phyloP scores from a whole-genome alignment of 2,113 vertebrate species.

The Archilochus colubris region DNA sequence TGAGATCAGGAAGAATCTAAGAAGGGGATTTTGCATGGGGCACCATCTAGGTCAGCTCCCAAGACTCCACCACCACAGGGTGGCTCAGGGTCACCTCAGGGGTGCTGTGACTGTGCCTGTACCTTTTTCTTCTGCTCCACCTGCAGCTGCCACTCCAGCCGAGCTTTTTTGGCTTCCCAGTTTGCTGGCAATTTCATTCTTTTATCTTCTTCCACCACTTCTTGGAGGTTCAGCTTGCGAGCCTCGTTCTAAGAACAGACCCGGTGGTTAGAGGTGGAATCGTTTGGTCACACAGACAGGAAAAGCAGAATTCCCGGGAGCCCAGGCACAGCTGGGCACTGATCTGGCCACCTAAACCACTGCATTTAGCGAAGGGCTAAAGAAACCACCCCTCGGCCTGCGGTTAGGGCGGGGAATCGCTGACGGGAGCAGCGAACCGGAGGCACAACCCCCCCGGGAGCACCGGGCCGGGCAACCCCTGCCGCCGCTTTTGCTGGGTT shows the following conservation, averaged over 20 bases:
- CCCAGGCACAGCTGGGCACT: fast-evolving
- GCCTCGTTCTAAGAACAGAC: slow-evolving; percentile 86
- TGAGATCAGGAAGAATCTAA: fast-evolving
- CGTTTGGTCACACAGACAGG: fast-evolving
- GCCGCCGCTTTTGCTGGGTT: background rate
- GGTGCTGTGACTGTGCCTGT: fast-evolving
- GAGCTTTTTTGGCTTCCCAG: slow-evolving; percentile 95
- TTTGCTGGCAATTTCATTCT: slow-evolving; percentile 90
- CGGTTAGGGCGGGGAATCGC: fast-evolving
- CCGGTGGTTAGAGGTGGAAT: fast-evolving
- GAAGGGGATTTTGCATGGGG: fast-evolving
- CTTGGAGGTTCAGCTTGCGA: slow-evolving; percentile 92
- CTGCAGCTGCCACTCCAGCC: slow-evolving; percentile 91
- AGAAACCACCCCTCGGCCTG: fast-evolving
- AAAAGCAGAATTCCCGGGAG: fast-evolving
- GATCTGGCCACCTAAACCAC: fast-evolving
- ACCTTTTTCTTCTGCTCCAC: slow-evolving; percentile 92
- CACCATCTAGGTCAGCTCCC: fast-evolving
- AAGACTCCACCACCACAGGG: background rate
- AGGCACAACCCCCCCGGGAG: background rate
- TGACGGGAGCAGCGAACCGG: background rate
- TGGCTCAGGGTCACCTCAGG: too few species aligned
- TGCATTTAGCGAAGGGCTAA: fast-evolving
- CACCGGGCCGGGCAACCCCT: background rate
- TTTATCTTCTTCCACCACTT: slow-evolving; percentile 95